These are phyloP conservation scores for Patiria pectinifera DNA, from an alignment of 53 echinoderm and acorn worm species.

Conservation along the genomic window DNA sequence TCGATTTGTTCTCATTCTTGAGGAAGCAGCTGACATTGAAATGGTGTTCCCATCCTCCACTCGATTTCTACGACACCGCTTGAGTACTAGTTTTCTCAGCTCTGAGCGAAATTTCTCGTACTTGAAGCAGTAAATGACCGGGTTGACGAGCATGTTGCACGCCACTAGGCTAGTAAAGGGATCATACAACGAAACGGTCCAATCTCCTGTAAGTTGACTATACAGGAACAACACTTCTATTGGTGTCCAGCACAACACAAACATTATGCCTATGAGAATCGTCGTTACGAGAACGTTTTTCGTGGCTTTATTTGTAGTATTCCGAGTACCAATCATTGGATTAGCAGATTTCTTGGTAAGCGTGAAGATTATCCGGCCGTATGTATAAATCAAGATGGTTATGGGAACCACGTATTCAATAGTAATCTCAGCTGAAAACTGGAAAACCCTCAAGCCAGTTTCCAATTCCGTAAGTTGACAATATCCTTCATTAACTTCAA, in stretches of 20 bases:
- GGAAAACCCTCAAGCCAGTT: too few relatives aligned
- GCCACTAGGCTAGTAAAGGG: neutral
- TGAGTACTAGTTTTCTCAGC: neutral
- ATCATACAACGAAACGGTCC: neutral
- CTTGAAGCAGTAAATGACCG: conserved; percentile 34
- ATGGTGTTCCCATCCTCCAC: neutral
- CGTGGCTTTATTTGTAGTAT: conserved; percentile 16
- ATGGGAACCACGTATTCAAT: neutral
- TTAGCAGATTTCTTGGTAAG: neutral
- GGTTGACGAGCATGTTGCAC: conserved; percentile 42
- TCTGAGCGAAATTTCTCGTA: conserved; percentile 31
- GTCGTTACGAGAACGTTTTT: conserved; percentile 36
- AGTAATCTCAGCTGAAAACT: too few relatives aligned
- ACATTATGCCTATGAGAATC: conserved; percentile 13
- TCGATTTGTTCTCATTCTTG: neutral
- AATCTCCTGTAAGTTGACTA: neutral
- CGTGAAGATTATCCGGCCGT: conserved; percentile 6
- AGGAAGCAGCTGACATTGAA: neutral
- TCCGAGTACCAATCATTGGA: neutral
- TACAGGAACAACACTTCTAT: neutral
- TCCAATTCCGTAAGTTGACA: too few relatives aligned
- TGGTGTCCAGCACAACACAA: conserved; percentile 36
- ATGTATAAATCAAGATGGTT: neutral
- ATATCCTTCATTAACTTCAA: too few relatives aligned
- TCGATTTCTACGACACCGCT: conserved; percentile 3